Evolutionary conservation across 2,888 invertebrate species (phyloP), one percentile per base, ranked within the genome.

Genomic region (Epirrhoe alternata): DNA sequence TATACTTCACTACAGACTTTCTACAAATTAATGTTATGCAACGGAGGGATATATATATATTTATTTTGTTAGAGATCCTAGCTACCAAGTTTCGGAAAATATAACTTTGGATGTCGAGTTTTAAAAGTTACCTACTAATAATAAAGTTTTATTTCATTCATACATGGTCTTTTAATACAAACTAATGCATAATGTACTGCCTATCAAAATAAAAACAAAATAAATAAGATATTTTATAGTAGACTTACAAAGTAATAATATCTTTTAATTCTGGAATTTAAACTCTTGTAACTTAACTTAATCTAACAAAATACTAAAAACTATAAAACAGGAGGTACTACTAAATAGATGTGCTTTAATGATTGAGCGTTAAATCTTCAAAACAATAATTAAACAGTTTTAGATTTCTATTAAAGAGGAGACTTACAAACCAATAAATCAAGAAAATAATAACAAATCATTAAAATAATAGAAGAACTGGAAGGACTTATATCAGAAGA

Each of bases 181-280:
- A 70, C 71, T 79, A 78, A 75, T 79, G 31, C 68, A 61, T 65
- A 73, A 58, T 62, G 56, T 68, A 72, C 66, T 71, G 59, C 67
- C 69, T 73, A 75, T 70, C 61, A 72, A 71, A 77, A 79, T 82
- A 81, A 83, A 85, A 86, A 83, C 82, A 85, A 86, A 88, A 90
- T 89, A 90, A 90, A 89, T 89, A 86, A 87, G 61, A 72, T 85
- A 81, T 81, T 74, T 77, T 77, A 79, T 83, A 83, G 81, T 75
- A 85, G 77, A 74, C 69, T 84, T 84, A 81, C 78, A 85, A 85
- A 85, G 80, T 87, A 90, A 86, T 91, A 90, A 92, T 92, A 92
- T 91, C 90, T 88, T 77, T 86, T 86, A 78, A 88, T 90, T 90
- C 88, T 90, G 90, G 89, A 84, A 84, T 83, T 86, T 86, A 90